Conservation (phyloP, 1,140 invertebrate genomes). For the Eubasilissa regina region DNA sequence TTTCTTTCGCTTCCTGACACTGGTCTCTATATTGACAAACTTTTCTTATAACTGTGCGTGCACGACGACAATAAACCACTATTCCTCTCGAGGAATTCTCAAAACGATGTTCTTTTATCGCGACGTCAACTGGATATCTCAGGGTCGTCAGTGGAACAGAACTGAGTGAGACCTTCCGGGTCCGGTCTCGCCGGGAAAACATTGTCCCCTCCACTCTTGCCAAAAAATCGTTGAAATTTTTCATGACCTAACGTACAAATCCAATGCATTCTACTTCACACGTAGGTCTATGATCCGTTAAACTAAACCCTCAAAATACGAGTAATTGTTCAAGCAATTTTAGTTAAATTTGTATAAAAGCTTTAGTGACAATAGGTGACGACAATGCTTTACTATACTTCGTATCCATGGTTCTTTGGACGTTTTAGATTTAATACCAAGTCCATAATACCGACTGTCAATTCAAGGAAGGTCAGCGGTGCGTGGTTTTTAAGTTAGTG, state of each 20-base stretch:
- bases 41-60: no score
- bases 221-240: constrained; percentile 54
- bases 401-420: background rate
- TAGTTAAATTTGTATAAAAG: background rate
- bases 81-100: background rate
- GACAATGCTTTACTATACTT: background rate
- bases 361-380: background rate
- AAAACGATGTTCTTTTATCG: background rate
- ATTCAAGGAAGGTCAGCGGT: constrained; percentile 51
- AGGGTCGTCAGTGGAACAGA: constrained; percentile 29
- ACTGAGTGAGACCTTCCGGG: constrained; percentile 12
- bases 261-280: constrained; percentile 46
- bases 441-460: constrained; percentile 49
- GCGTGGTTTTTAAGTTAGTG: constrained; percentile 35
- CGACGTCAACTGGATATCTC: constrained; percentile 1
- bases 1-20: background rate
- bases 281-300: constrained; percentile 41
- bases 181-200: constrained; percentile 35
- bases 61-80: no score
- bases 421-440: constrained; percentile 6
- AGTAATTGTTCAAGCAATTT: constrained; percentile 37
- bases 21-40: no score
- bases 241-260: constrained; percentile 41
- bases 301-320: constrained; percentile 48
- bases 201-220: constrained; percentile 35